These are phyloP conservation scores for Druon quercuslanigerum DNA, from an alignment of 1,140 invertebrate genomes.

Conservation along the genomic window DNA sequence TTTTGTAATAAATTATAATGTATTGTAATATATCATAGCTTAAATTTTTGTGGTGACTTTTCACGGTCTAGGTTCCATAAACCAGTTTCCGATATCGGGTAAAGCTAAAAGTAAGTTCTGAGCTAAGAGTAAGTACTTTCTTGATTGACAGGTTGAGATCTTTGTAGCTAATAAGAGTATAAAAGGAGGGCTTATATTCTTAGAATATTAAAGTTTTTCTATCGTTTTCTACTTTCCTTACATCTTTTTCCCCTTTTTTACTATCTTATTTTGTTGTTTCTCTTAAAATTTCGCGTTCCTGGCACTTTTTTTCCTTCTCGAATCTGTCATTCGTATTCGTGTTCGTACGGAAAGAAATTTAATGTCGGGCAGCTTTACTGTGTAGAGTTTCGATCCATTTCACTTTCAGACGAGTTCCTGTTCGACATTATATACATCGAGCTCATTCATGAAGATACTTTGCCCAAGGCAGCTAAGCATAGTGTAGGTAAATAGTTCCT, in stretches of 20 bases:
- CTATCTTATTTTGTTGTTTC: neutral
- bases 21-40: no score
- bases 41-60: no score
- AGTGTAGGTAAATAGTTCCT: neutral
- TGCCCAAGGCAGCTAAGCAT: constrained; percentile 31
- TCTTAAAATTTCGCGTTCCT: no score
- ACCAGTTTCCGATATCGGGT: constrained; percentile 48
- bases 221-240: constrained; percentile 34
- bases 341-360: constrained; percentile 38
- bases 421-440: constrained; percentile 47
- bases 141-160: constrained; percentile 47
- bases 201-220: constrained; percentile 42
- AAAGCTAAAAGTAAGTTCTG: constrained; percentile 46
- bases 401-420: constrained; percentile 52
- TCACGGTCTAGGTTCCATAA: constrained; percentile 33
- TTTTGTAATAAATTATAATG: no score
- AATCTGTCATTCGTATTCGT: no score
- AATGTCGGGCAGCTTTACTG: constrained; percentile 46
- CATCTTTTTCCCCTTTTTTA: constrained; percentile 11
- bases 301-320: no score
- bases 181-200: constrained; percentile 37
- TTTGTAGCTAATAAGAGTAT: constrained; percentile 48
- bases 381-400: constrained; percentile 53
- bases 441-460: constrained; percentile 29
- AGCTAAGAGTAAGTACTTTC: constrained; percentile 29